A percentile compares a stretch with the other conserved stretches of the same genome.
Conservation (phyloP, 2,113 vertebrate species). For the Dermatemys mawii region DNA sequence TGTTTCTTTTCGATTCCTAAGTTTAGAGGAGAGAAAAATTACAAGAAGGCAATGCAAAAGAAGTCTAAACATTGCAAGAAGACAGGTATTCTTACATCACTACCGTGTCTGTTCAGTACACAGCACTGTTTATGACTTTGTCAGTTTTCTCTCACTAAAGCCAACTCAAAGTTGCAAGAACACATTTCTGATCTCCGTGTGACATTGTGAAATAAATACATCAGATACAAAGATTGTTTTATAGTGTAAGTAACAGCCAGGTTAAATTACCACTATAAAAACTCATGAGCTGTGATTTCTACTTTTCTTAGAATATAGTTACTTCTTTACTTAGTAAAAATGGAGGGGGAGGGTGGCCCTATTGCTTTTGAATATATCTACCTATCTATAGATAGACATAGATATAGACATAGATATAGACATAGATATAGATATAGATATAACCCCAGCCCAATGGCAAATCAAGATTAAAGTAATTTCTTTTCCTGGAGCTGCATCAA, state of each 20-base stretch:
- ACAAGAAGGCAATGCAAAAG: no score
- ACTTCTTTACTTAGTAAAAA: conserved; percentile 17
- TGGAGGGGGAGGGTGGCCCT: not conserved
- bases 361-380: not conserved
- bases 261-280: conserved; percentile 59
- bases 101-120: not conserved
- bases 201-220: not conserved
- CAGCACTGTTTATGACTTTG: conserved; percentile 19
- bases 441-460: conserved; percentile 37
- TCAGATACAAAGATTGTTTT: conserved; percentile 33
- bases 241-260: conserved; percentile 45
- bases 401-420: no score
- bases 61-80: not conserved
- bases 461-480: conserved; percentile 66
- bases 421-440: no score
- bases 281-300: conserved; percentile 9
- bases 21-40: not conserved
- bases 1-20: not conserved
- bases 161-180: conserved; percentile 6
- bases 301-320: conserved; percentile 45
- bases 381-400: no score
- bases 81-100: not conserved
- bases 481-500: conserved; percentile 57
- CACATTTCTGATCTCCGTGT: conserved; percentile 15
- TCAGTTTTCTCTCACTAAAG: conserved; percentile 41